A percentile compares a stretch with the other conserved stretches of the same genome.
phyloP scores from a whole-genome alignment of 2,888 invertebrate species.

The Portevinia maculata region DNA sequence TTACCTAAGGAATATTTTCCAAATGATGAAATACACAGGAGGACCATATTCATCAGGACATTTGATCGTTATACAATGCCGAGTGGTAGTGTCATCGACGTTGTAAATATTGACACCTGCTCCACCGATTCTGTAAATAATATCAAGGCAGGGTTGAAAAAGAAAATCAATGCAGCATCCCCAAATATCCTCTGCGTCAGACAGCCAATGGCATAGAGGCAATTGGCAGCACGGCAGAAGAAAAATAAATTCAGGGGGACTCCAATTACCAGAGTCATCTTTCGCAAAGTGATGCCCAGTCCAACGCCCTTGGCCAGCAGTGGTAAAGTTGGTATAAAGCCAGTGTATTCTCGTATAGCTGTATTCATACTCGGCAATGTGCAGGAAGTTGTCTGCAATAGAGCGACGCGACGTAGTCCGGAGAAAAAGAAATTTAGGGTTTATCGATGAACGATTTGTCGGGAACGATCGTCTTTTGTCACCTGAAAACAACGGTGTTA shows the following conservation, averaged over 20 bases:
- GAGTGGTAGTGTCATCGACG: conserved; percentile 85
- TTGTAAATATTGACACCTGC: conserved; percentile 83
- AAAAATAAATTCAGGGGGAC: conserved; percentile 88
- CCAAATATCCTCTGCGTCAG: conserved; percentile 88
- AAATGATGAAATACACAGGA: conserved; percentile 86
- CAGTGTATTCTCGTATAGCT: conserved; percentile 94
- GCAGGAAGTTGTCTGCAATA: conserved; percentile 98
- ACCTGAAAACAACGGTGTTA: conserved; percentile 88
- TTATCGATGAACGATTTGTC: conserved; percentile 83
- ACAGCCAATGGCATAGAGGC: conserved; percentile 89
- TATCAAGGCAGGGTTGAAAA: conserved; percentile 96
- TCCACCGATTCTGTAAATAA: conserved; percentile 92
- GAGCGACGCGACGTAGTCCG: conserved; percentile 95
- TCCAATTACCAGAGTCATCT: conserved; percentile 87
- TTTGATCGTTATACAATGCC: conserved; percentile 91
- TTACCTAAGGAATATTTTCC: conserved; percentile 84
- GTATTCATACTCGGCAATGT: conserved; percentile 96
- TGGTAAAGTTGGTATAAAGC: conserved; percentile 97
- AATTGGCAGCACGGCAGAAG: conserved; percentile 88
- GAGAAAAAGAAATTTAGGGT: conserved; percentile 86
- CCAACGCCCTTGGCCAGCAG: conserved; percentile 83
- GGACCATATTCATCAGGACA: conserved; percentile 92
- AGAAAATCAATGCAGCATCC: conserved; percentile 91
- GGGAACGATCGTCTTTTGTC: conserved; percentile 4
- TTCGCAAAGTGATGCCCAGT: conserved; percentile 79